phyloP scores from a whole-genome alignment of 2,888 invertebrate species.

The Anticlea derivata region DNA sequence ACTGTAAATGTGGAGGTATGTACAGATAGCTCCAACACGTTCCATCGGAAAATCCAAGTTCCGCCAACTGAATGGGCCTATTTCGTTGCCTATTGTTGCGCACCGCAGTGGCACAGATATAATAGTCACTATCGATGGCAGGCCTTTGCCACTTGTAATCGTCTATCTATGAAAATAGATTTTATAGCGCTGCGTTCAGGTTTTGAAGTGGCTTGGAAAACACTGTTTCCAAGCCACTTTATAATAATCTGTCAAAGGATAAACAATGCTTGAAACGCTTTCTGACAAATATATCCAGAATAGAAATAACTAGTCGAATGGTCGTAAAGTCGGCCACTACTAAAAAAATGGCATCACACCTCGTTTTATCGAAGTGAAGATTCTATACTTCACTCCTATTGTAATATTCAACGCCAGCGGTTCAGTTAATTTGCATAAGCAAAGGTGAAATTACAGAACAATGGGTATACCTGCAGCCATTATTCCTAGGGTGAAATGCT shows the following conservation, averaged over 20 bases:
- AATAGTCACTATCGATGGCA: background rate
- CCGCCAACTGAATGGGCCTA: constrained; percentile 29
- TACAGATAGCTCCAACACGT: constrained; percentile 14
- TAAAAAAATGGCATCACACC: too few relatives aligned
- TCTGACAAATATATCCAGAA: too few relatives aligned
- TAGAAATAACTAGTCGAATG: too few relatives aligned
- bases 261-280: too few relatives aligned
- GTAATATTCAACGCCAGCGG: constrained; percentile 26
- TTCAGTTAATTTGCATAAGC: constrained; percentile 54
- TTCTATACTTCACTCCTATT: background rate
- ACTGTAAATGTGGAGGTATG: background rate
- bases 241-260: too few relatives aligned
- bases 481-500: constrained; percentile 41
- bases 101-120: constrained; percentile 22
- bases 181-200: background rate
- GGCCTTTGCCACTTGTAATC: background rate
- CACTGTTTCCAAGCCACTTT: too few relatives aligned
- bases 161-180: background rate
- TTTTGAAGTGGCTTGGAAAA: too few relatives aligned
- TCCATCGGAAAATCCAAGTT: constrained; percentile 25
- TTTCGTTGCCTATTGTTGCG: constrained; percentile 38
- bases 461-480: constrained; percentile 43
- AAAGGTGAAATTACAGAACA: constrained; percentile 58
- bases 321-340: too few relatives aligned
- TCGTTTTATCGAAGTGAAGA: background rate